Base-by-base conservation (phyloP, 2,888 invertebrate genomes). In the Chymomyza amoena region DNA sequence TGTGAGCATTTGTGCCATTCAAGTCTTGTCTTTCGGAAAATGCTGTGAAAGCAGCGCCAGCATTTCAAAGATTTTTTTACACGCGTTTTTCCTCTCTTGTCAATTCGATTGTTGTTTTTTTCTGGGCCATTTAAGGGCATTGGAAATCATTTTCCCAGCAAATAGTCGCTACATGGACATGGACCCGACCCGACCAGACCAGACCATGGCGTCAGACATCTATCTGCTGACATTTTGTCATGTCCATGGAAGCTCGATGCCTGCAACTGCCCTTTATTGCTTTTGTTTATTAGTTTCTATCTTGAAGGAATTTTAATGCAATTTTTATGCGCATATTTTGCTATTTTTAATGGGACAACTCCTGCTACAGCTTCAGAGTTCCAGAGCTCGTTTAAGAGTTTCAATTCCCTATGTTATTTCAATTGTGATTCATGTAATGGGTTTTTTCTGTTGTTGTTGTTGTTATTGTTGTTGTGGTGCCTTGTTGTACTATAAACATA, bases 311-410 rank as follows among this genome's bases (percentile, higher is more conserved):
- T 82, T 77, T 84, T 84, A 82, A 86, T 81, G 84, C 76, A 73
- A 80, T 78, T 84, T 78, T 84, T 82, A 84, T 83, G 82, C 70
- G 83, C 87, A 85, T 87, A 82, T 78, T 69, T 81, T 71, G 61
- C 61, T 36, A 56, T 52, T 36, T 68, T 36, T 60, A 13, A n/a
- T 32, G 16, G 36, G 0, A 60, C 36, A 60, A 16, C 36, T n/a
- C 32, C n/a, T 15, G 9, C 59, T 61, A 9, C 50, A n/a, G 39
- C 39, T 45, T 45, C 25, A 1, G 7, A 32, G 32, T 9, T 32
- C 32, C 9, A 32, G 7, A 45, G 18, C 9, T 18, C 61, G 7
- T 45, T 45, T 10, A 45, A 45, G 13, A 54, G 16, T 9, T 18
- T 54, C 61, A 70, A 74, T 64, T 64, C 66, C 69, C 62, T 81